Evolutionary conservation across 92 coral and sea anemone species (phyloP).

Genomic region (Desmophyllum pertusum): DNA sequence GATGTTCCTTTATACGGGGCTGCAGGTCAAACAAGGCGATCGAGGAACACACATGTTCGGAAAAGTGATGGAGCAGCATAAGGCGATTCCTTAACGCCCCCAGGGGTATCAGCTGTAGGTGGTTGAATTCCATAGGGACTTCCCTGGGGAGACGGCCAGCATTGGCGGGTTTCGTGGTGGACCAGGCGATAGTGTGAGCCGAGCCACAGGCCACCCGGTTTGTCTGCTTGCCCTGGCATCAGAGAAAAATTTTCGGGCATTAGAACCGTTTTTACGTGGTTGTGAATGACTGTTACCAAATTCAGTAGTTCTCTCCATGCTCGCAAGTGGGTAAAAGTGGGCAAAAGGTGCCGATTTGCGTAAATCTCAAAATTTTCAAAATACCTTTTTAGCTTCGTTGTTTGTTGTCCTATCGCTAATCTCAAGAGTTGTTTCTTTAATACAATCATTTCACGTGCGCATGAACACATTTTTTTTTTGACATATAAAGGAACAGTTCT

Average conservation of each 20-base stretch:
- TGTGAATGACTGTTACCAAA: too few relatives aligned
- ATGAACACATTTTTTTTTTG: too few relatives aligned
- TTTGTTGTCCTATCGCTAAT: too few relatives aligned
- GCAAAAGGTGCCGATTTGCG: too few relatives aligned
- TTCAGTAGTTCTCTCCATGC: too few relatives aligned
- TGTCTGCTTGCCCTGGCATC: constrained; percentile 85
- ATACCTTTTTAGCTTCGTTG: too few relatives aligned
- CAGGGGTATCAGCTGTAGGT: constrained; percentile 83
- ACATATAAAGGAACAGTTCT: too few relatives aligned
- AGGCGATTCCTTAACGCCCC: constrained; percentile 85
- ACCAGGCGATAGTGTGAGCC: constrained; percentile 99
- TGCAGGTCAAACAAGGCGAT: constrained; percentile 91
- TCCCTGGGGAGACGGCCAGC: constrained; percentile 92
- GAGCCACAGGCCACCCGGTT: constrained; percentile 99
- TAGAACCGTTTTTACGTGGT: background rate
- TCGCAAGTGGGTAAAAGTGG: too few relatives aligned
- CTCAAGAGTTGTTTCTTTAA: too few relatives aligned
- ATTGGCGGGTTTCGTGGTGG: constrained; percentile 96
- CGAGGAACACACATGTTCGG: constrained; percentile 93
- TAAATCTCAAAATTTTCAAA: too few relatives aligned
- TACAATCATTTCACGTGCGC: too few relatives aligned
- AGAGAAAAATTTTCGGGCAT: background rate
- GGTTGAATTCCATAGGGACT: constrained; percentile 96
- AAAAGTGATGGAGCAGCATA: constrained; percentile 92
- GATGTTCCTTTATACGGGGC: constrained; percentile 65